Evolutionary conservation across 2,797 vertebrate genomes (phyloP), one percentile per base, ranked within the genome.

Genomic region (Cygnus olor): DNA sequence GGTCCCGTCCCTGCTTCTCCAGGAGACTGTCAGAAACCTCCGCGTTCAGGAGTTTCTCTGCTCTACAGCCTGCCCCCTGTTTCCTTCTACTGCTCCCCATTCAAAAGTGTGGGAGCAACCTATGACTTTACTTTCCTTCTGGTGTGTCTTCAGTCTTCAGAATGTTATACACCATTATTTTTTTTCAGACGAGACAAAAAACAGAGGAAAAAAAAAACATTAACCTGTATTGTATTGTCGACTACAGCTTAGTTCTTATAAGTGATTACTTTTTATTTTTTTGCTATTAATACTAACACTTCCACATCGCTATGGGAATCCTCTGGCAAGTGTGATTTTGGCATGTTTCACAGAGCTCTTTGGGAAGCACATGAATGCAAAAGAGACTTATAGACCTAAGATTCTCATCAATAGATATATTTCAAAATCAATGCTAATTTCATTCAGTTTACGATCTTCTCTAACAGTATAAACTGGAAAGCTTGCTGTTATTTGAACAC

Each of bases 371-470:
- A 56, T 24, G 77, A 80, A 87, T 42, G 17, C 40, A 65, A 64
- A 87, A 60, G 34, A 87, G 17, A 71, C 44, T 65, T 51, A 72
- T 4, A 94, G 61, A 86, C 28, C 21, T 38, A 63, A 58, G 51
- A 49, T 22, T 79, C 72, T 81, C 65, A 83, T 68, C 63, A 92
- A 71, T 1, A 92, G 49, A 79, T 53, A 22, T 10, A 80, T n/a
- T 92, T 89, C 36, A 84, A 93, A 90, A 90, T 66, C 56, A 87
- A 63, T 56, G 24, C 13, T 44, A 34, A 56, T 73, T 88, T 78
- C 47, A 88, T 79, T 92, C 80, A 3, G 20, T 65, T 83, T 76
- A 40, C 7, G 16, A 47, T 68, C n/a, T 86, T 88, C 61, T 68
- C 70, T 73, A 56, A 81, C 28, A 91, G 30, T 51, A 90, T 36